Evolutionary conservation across 1,140 invertebrate species (phyloP).

Genomic region (Drosophila cardini): DNA sequence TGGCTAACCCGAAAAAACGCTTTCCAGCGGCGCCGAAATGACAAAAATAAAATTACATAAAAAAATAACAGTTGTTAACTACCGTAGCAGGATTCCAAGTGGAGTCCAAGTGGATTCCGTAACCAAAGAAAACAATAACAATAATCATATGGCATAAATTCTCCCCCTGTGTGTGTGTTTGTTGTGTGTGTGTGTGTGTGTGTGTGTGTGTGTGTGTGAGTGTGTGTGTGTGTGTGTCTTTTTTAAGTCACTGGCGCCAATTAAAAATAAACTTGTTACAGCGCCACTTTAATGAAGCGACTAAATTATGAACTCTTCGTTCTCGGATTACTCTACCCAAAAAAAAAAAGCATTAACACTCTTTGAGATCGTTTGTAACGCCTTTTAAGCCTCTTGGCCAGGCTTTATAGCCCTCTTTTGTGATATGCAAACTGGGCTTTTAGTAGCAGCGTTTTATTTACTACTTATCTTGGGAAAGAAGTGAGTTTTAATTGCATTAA

Average conservation of each 20-base stretch:
- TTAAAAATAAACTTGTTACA: slow-evolving; percentile 82
- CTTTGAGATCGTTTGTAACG: slow-evolving; percentile 13
- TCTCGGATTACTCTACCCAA: neutral
- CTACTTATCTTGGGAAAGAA: slow-evolving; percentile 1
- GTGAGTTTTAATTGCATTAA: slow-evolving; percentile 13
- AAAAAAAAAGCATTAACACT: slow-evolving; percentile 7
- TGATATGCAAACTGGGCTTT: slow-evolving; percentile 32
- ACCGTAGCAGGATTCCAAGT: slow-evolving; percentile 48
- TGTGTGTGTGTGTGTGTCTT: too few relatives aligned
- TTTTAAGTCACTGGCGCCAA: slow-evolving; percentile 61
- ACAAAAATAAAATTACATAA: slow-evolving; percentile 83
- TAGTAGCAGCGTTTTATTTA: slow-evolving; percentile 20
- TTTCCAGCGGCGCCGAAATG: slow-evolving; percentile 80
- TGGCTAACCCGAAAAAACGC: slow-evolving; percentile 17
- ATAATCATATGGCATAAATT: slow-evolving; percentile 65
- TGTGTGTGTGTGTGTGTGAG: too few relatives aligned
- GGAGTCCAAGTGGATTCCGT: slow-evolving; percentile 2
- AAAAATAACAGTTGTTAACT: slow-evolving; percentile 82
- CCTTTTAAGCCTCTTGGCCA: neutral
- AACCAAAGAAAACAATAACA: slow-evolving; percentile 9
- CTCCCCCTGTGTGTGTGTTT: neutral
- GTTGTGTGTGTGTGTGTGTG: too few relatives aligned
- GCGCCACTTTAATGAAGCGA: slow-evolving; percentile 75
- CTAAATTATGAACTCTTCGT: slow-evolving; percentile 45
- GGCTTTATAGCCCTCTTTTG: slow-evolving; percentile 5